phyloP scores from a whole-genome alignment of 2,888 invertebrate species.

The Thysanoteuthis rhombus region DNA sequence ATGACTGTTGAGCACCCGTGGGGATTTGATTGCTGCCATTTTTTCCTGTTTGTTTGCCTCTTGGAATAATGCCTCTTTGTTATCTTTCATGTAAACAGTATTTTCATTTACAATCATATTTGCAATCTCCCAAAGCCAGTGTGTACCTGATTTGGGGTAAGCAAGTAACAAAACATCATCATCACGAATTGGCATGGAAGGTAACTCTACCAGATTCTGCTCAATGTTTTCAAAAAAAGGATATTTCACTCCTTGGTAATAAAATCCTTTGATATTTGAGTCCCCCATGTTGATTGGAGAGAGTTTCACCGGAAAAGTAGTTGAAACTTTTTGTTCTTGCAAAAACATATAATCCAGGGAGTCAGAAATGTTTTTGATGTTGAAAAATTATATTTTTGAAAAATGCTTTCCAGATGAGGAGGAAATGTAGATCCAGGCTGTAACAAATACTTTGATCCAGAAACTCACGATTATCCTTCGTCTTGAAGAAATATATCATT shows the following conservation, averaged over 20 bases:
- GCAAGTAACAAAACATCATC: not conserved
- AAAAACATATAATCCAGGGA: not conserved
- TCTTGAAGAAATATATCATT: no score
- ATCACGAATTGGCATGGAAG: not conserved
- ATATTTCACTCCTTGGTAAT: not conserved
- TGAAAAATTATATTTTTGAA: not conserved
- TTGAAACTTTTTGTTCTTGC: not conserved
- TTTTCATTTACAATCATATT: conserved; percentile 41
- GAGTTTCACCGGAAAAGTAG: not conserved
- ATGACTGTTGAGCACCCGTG: conserved; percentile 42
- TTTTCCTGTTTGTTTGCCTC: conserved; percentile 35
- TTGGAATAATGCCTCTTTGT: conserved; percentile 40
- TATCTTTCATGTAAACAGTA: conserved; percentile 38
- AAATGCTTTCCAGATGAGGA: not conserved
- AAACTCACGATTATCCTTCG: no score
- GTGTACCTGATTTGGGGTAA: conserved; percentile 38
- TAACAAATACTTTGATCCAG: not conserved
- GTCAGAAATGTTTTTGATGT: not conserved
- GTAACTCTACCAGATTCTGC: not conserved
- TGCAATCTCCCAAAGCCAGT: conserved; percentile 44
- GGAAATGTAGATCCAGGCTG: not conserved
- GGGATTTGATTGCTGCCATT: conserved; percentile 36
- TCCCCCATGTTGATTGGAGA: not conserved
- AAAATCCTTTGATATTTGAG: not conserved
- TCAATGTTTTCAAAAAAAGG: not conserved